These are phyloP conservation scores for Drosophila pruinosa DNA, from an alignment of 1,140 invertebrate genomes.

Conservation along the genomic window DNA sequence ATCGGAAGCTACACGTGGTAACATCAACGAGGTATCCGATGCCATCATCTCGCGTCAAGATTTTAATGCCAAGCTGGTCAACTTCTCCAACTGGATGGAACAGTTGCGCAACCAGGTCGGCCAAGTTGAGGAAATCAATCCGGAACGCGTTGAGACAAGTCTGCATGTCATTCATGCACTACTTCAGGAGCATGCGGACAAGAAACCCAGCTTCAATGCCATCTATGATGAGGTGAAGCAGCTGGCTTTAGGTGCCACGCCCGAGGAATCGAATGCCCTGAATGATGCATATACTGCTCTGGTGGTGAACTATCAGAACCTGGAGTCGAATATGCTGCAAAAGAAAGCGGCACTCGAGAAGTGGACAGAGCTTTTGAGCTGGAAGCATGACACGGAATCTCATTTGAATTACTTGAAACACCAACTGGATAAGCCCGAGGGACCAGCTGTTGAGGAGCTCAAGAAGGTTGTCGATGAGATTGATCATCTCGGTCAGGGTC, in stretches of 20 bases:
- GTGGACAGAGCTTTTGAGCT: slow-evolving; percentile 92
- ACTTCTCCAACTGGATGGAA: slow-evolving; percentile 93
- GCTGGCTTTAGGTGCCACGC: slow-evolving; percentile 87
- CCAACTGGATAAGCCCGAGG: slow-evolving; percentile 89
- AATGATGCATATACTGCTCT: slow-evolving; percentile 89
- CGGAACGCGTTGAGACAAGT: slow-evolving; percentile 90
- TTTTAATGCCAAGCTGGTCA: slow-evolving; percentile 90
- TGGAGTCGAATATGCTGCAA: slow-evolving; percentile 89
- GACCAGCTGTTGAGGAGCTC: slow-evolving; percentile 87
- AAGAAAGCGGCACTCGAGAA: slow-evolving; percentile 91
- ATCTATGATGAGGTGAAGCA: slow-evolving; percentile 93
- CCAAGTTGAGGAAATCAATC: slow-evolving; percentile 90
- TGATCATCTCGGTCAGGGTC: slow-evolving; percentile 86
- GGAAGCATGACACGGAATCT: slow-evolving; percentile 91
- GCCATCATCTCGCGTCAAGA: slow-evolving; percentile 91
- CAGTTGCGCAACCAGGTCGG: slow-evolving; percentile 89
- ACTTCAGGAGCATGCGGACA: slow-evolving; percentile 91
- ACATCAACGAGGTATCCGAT: slow-evolving; percentile 91
- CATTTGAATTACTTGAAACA: slow-evolving; percentile 92
- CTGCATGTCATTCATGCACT: slow-evolving; percentile 91
- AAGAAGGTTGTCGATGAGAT: slow-evolving; percentile 88
- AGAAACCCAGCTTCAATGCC: slow-evolving; percentile 88
- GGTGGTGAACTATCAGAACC: slow-evolving; percentile 89
- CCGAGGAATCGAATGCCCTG: slow-evolving; percentile 88
- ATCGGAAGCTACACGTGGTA: slow-evolving; percentile 88